phyloP scores from a whole-genome alignment of 2,888 invertebrate genomes.

The Lasioglossum morio region DNA sequence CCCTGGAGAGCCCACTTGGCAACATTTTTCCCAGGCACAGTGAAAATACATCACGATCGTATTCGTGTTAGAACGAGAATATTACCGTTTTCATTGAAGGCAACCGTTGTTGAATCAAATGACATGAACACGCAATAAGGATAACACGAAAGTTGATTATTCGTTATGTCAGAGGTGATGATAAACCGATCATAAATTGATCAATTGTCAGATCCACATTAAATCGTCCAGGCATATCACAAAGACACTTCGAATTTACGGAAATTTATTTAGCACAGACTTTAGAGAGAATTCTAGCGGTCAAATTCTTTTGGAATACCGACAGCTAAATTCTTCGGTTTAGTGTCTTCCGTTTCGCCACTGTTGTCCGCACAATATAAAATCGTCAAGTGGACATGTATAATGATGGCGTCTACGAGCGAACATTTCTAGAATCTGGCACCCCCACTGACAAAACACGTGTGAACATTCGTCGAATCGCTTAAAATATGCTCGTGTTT shows the following conservation, averaged over 20 bases:
- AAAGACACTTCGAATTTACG: not conserved
- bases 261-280: not conserved
- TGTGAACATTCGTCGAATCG: not conserved
- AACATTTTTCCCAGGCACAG: not conserved
- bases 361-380: not conserved
- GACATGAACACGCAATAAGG: not conserved
- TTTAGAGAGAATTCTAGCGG: not conserved
- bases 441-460: constrained; percentile 5
- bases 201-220: not conserved
- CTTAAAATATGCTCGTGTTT: constrained; percentile 2
- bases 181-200: not conserved
- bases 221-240: not conserved
- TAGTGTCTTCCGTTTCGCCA: not conserved
- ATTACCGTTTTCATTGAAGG: not conserved
- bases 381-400: constrained; percentile 4
- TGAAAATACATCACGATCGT: not conserved
- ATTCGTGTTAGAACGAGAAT: not conserved
- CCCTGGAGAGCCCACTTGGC: not conserved
- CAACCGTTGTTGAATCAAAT: not conserved
- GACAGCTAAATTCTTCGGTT: not conserved
- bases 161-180: not conserved
- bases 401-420: not conserved
- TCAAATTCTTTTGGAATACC: not conserved
- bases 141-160: not conserved
- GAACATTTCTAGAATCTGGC: not conserved